phyloP scores from a whole-genome alignment of 2,888 invertebrate genomes.

The Cheilosia vulpina region DNA sequence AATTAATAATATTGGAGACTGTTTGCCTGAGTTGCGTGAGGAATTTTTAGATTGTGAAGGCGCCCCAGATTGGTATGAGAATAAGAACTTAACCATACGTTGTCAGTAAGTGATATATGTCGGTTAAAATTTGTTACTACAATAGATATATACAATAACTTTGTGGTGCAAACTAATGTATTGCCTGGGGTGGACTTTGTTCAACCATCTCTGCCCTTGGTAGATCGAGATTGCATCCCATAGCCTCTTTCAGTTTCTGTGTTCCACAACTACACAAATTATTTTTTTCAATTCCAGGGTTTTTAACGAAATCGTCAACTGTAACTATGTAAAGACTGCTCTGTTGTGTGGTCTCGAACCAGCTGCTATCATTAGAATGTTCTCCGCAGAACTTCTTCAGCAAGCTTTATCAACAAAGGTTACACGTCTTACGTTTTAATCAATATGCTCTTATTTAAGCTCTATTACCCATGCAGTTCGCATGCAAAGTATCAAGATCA shows the following conservation, averaged over 20 bases:
- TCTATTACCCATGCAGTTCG: constrained; percentile 42
- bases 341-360: constrained; percentile 84
- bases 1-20: constrained; percentile 81
- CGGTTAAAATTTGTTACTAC: too few species aligned
- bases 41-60: constrained; percentile 85
- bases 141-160: too few species aligned
- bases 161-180: too few species aligned
- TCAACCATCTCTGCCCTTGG: too few species aligned
- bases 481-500: constrained; percentile 77
- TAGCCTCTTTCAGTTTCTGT: too few species aligned
- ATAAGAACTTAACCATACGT: constrained; percentile 81
- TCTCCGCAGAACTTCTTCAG: constrained; percentile 77
- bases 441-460: background rate
- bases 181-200: too few species aligned
- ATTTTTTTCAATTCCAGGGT: constrained; percentile 79
- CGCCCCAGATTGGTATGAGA: constrained; percentile 85
- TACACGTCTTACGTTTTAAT: background rate
- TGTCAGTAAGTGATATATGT: constrained; percentile 81
- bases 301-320: constrained; percentile 84
- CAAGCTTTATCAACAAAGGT: constrained; percentile 41
- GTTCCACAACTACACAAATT: too few species aligned
- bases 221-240: too few species aligned
- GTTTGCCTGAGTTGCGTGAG: constrained; percentile 83
- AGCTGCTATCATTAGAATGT: constrained; percentile 81
- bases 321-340: constrained; percentile 84